phyloP scores from a whole-genome alignment of 2,113 vertebrate genomes.

The Anguilla rostrata region DNA sequence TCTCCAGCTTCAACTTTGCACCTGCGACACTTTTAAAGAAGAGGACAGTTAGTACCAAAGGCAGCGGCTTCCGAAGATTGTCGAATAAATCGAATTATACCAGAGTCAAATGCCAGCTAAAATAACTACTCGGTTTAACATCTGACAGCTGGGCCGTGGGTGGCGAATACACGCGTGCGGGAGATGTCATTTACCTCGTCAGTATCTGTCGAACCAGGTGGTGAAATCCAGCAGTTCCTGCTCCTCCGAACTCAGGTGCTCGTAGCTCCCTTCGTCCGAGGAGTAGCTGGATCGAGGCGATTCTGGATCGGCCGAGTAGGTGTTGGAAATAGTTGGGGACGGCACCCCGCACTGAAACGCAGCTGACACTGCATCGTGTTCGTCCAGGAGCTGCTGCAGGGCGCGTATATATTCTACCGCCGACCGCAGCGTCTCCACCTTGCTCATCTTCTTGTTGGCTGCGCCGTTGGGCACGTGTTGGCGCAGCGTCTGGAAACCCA shows the following conservation, averaged over 20 bases:
- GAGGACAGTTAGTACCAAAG: slow-evolving; percentile 45
- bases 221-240: slow-evolving; percentile 89
- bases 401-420: slow-evolving; percentile 95
- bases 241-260: slow-evolving; percentile 84
- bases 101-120: neutral
- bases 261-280: slow-evolving; percentile 85
- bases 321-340: slow-evolving; percentile 67
- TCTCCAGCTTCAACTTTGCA: slow-evolving; percentile 49
- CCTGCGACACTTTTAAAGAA: slow-evolving; percentile 47
- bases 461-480: slow-evolving; percentile 92
- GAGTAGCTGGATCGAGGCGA: slow-evolving; percentile 86
- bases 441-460: slow-evolving; percentile 96
- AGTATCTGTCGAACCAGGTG: slow-evolving; percentile 88
- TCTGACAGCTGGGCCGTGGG: neutral
- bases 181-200: slow-evolving; percentile 47
- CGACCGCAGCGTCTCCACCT: slow-evolving; percentile 93
- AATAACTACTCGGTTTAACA: neutral
- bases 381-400: slow-evolving; percentile 85
- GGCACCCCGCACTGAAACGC: slow-evolving; percentile 79
- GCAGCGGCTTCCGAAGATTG: slow-evolving; percentile 18
- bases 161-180: neutral
- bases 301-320: slow-evolving; percentile 68
- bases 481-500: slow-evolving; percentile 93
- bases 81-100: slow-evolving; percentile 6
- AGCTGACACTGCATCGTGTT: slow-evolving; percentile 81